Percentiles rank a stretch among this genome's conserved stretches.
These are phyloP conservation scores for Machimus atricapillus DNA, from an alignment of 2,888 invertebrate genomes.

Conservation along the genomic window DNA sequence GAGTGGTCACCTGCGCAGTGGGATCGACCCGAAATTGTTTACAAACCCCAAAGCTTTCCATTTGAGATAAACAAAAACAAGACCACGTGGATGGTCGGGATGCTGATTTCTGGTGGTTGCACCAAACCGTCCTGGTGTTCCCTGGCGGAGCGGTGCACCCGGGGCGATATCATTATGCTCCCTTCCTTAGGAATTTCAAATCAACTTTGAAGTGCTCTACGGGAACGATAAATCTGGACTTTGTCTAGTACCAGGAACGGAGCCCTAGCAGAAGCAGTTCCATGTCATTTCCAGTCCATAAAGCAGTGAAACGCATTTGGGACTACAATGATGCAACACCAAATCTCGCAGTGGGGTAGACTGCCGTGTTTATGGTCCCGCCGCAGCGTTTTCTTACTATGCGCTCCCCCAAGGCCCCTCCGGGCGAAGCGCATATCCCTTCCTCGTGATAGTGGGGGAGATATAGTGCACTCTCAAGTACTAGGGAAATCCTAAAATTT, in stretches of 20 bases:
- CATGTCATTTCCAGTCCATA: constrained; percentile 30
- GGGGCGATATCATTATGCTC: neutral
- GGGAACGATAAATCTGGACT: constrained; percentile 6
- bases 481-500: constrained; percentile 13
- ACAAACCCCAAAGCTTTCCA: neutral
- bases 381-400: neutral
- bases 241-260: neutral
- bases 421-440: neutral
- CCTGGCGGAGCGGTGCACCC: neutral
- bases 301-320: constrained; percentile 20
- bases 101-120: neutral
- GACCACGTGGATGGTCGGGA: neutral
- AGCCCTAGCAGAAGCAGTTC: neutral
- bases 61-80: constrained; percentile 11
- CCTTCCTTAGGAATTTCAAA: constrained; percentile 15
- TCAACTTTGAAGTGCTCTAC: neutral
- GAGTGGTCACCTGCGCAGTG: neutral
- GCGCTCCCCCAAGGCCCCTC: neutral
- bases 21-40: neutral
- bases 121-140: neutral
- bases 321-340: constrained; percentile 31
- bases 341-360: constrained; percentile 11
- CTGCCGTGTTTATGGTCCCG: constrained; percentile 15
- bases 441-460: neutral
- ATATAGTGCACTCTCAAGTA: neutral